Evolutionary conservation across 2,888 invertebrate species (phyloP), one percentile per base, ranked within the genome.

Genomic region (Drosophila histrio): DNA sequence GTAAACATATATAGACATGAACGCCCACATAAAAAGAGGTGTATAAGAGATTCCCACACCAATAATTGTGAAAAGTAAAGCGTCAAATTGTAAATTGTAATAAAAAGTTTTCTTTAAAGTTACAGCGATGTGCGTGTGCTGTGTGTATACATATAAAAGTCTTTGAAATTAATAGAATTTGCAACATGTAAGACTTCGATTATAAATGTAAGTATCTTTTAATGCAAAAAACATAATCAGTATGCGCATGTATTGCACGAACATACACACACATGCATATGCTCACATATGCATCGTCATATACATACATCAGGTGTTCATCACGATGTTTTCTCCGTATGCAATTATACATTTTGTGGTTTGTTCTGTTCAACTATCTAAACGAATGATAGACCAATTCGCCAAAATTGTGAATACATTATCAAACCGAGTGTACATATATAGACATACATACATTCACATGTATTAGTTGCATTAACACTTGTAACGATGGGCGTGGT

Each of bases 401-500:
- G n/a, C n/a, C 28, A 17, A 26, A n/a, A 19, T 44, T n/a, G 4
- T 34, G 7, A 38, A 8, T n/a, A 11, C 19, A 2, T 6, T n/a
- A 38, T 19, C 9, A 15, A 21, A 22, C 6, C 15, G 9, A 21
- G 9, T 13, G 11, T 19, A 22, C 5, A 9, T 43, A 21, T 17
- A 15, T 30, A 9, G 32, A 19, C 2, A 38, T 36, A 2, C n/a
- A 6, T 53, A 22, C 6, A 34, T 21, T 15, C 15, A 34, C 5
- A 19, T 36, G 26, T 44, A 56, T 56, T 30, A 30, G 8, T 41
- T 44, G 19, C 15, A 53, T 22, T 24, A 22, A 26, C 26, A 44
- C 26, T 36, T 52, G 39, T 30, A 46, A 34, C n/a, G 28, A 53
- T 54, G 59, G 63, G 63, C 63, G 63, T 63, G 59, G 63, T 63